A percentile compares a stretch with the other conserved stretches of the same genome.
Evolutionary conservation across 92 coral and sea anemone species (phyloP).

Genomic region (Phenganax stokvisi): DNA sequence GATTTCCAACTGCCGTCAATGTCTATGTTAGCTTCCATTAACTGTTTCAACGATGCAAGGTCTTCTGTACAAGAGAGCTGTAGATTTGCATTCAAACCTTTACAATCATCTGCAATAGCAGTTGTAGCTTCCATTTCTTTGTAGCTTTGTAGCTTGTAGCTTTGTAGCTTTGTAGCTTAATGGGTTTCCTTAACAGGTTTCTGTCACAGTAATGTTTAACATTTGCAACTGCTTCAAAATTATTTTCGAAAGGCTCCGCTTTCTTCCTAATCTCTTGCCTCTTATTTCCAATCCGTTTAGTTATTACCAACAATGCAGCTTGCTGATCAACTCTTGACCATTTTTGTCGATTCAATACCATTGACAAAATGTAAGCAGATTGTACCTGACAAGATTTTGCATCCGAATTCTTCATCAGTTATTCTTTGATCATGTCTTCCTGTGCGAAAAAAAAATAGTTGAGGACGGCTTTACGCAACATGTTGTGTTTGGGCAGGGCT

Average conservation of each 20-base stretch:
- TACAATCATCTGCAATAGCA: no score
- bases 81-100: no score
- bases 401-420: neutral
- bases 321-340: constrained; percentile 42
- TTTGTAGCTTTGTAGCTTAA: no score
- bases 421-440: neutral
- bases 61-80: no score
- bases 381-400: neutral
- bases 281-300: constrained; percentile 1
- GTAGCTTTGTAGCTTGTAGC: no score
- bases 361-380: neutral
- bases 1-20: no score
- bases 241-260: constrained; percentile 37
- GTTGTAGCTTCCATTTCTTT: no score
- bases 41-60: no score
- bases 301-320: constrained; percentile 36
- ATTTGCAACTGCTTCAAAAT: constrained; percentile 48
- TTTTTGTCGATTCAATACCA: constrained; percentile 36
- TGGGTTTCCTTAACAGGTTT: neutral
- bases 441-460: neutral
- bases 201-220: constrained; percentile 37
- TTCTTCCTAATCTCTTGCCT: constrained; percentile 35
- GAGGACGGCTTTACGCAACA: neutral
- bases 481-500: constrained; percentile 52
- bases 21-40: no score